Evolutionary conservation across 1,140 invertebrate genomes (phyloP), one percentile per base, ranked within the genome.

Genomic region (Spodoptera litura): DNA sequence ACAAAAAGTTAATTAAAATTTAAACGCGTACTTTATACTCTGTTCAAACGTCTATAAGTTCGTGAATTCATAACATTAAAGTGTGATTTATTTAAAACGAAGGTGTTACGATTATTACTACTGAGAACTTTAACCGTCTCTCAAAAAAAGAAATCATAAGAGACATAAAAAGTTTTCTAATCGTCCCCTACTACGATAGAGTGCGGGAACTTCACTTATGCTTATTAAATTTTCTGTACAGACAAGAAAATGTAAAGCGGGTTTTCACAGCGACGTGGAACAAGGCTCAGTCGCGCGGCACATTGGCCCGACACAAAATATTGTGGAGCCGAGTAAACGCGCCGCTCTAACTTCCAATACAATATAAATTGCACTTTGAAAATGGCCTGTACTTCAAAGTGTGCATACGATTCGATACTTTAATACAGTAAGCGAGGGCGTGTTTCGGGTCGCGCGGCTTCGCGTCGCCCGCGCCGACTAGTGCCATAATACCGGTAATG

Each of bases 321-420:
- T 94, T 91, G 91, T 93, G 89, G 86, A 90, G 83, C 85, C 80
- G 89, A 85, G 89, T 92, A 92, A 94, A 91, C 88, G 87, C 87
- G 88, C 75, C 85, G 85, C 87, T 90, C 89, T 89, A 93, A 93
- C 90, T 94, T 93, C 91, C 93, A 93, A 94, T 93, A 93, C 93
- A 92, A 93, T 93, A 94, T 93, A 94, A 94, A 94, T 93, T 94
- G 93, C 93, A 93, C 90, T 94, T 93, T 93, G 91, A 92, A 94
- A 92, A 93, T 90, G 87, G 80, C 88, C 87, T 86, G 87, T 90
- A 89, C 85, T 88, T 90, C 80, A 91, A 83, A 85, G 56, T 55
- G 59, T 86, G 85, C 85, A 89, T 64, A 84, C 86, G 83, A 93
- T 89, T 89, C 82, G 81, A 85, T 82, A 85, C 91, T 88, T 84